A percentile compares a stretch with the other conserved stretches of the same genome.
phyloP scores from a whole-genome alignment of 30 jellyfish, hydroid and myxozoan species.

The Cassiopea xamachana region DNA sequence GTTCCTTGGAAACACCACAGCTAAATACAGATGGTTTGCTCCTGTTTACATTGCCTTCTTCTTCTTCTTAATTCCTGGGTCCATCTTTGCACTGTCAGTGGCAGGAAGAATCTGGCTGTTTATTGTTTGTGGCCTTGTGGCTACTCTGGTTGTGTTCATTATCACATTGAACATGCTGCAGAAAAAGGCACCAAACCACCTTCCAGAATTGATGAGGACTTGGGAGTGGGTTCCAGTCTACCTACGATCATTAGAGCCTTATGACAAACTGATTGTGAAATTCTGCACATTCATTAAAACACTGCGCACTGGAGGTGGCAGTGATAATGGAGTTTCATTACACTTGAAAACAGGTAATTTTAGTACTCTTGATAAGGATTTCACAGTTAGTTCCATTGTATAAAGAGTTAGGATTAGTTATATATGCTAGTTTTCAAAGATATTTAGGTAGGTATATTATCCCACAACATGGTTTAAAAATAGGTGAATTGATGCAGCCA shows the following conservation, averaged over 20 bases:
- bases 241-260: conserved; percentile 92
- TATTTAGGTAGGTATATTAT: too few relatives aligned
- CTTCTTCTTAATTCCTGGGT: conserved; percentile 81
- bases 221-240: conserved; percentile 92
- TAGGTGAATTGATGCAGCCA: too few relatives aligned
- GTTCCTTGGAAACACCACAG: conserved; percentile 90
- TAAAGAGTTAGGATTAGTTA: background rate
- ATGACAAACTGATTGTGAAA: conserved; percentile 65
- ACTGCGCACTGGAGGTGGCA: conserved; percentile 12
- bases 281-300: conserved; percentile 23
- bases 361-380: conserved; percentile 23
- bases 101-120: conserved; percentile 82
- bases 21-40: conserved; percentile 97
- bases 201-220: conserved; percentile 73
- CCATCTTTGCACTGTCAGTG: conserved; percentile 77
- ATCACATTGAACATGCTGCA: conserved; percentile 72
- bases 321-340: conserved; percentile 21
- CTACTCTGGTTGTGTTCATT: conserved; percentile 36
- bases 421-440: background rate
- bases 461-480: too few relatives aligned
- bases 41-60: conserved; percentile 74
- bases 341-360: conserved; percentile 58
- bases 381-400: conserved; percentile 10
- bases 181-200: conserved; percentile 44
- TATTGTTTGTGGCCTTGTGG: conserved; percentile 58